Conservation (phyloP, 2,888 invertebrate genomes). For the Drosophila siamana region DNA sequence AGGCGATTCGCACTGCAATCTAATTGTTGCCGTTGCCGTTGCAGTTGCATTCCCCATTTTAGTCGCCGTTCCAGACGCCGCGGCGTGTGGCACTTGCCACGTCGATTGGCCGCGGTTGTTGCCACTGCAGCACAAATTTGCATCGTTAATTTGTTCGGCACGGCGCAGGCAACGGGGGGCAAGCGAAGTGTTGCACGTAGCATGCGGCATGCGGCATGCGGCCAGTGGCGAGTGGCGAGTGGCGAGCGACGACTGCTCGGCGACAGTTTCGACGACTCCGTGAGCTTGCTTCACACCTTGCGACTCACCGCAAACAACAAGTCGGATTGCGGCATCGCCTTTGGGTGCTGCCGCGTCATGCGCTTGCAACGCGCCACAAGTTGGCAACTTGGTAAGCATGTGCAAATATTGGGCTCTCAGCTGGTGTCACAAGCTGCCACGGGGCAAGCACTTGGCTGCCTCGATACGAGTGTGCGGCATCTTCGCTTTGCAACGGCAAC, state of each 20-base stretch:
- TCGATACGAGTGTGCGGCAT: conserved; percentile 23
- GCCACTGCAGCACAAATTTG: conserved; percentile 60
- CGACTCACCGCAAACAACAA: conserved; percentile 27
- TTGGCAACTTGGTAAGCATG: conserved; percentile 29
- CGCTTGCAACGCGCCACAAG: conserved; percentile 20
- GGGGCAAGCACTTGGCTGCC: conserved; percentile 5
- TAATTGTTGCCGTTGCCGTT: background rate
- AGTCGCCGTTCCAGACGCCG: conserved; percentile 4
- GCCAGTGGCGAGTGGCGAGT: conserved; percentile 1
- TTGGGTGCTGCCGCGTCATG: conserved; percentile 26
- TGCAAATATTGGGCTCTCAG: conserved; percentile 36
- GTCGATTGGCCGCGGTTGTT: conserved; percentile 21
- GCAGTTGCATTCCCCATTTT: conserved; percentile 20
- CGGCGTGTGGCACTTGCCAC: conserved; percentile 15
- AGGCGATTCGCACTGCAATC: background rate
- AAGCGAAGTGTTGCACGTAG: conserved; percentile 1
- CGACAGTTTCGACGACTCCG: conserved; percentile 18
- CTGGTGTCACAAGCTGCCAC: conserved; percentile 13
- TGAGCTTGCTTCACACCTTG: conserved; percentile 35
- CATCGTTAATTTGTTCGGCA: conserved; percentile 59
- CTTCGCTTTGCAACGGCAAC: conserved; percentile 27
- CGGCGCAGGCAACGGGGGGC: conserved; percentile 1
- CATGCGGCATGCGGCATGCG: conserved; percentile 7
- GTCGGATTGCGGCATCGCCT: conserved; percentile 43
- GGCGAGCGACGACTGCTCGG: conserved; percentile 22